phyloP scores from a whole-genome alignment of 2,113 vertebrate species.

The Clinocottus analis region DNA sequence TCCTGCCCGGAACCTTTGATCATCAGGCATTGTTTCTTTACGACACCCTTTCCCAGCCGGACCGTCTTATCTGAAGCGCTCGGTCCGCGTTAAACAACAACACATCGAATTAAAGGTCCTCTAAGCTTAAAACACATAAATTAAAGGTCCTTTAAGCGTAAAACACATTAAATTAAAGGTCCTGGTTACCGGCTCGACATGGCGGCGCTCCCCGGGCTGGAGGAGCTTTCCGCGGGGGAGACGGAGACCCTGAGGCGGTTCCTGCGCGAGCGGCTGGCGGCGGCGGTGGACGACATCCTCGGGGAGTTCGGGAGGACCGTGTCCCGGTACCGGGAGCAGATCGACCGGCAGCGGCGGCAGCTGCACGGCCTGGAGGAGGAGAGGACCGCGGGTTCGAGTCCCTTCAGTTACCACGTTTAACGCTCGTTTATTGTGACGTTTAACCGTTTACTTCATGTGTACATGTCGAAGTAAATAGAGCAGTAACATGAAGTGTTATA shows the following conservation, averaged over 20 bases:
- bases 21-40: background rate
- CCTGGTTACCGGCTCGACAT: too few relatives aligned
- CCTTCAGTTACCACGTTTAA: too few relatives aligned
- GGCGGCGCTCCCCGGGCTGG: background rate
- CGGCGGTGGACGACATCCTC: slow-evolving; percentile 54
- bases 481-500: too few relatives aligned
- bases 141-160: too few relatives aligned
- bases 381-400: slow-evolving; percentile 4
- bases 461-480: too few relatives aligned
- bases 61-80: background rate
- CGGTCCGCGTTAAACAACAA: background rate
- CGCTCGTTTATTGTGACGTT: too few relatives aligned
- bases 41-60: background rate
- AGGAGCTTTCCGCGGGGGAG: too few relatives aligned
- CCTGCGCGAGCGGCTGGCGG: slow-evolving; percentile 31
- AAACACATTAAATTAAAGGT: too few relatives aligned
- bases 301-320: slow-evolving; percentile 16
- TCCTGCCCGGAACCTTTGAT: background rate
- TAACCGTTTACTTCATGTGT: too few relatives aligned
- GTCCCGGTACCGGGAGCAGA: slow-evolving; percentile 47
- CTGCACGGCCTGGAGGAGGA: slow-evolving; percentile 28
- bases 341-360: slow-evolving; percentile 26
- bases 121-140: too few relatives aligned
- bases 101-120: too few relatives aligned
- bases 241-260: slow-evolving; percentile 30